Conservation (phyloP, 2,113 vertebrate genomes). For the Donacobius atricapilla region DNA sequence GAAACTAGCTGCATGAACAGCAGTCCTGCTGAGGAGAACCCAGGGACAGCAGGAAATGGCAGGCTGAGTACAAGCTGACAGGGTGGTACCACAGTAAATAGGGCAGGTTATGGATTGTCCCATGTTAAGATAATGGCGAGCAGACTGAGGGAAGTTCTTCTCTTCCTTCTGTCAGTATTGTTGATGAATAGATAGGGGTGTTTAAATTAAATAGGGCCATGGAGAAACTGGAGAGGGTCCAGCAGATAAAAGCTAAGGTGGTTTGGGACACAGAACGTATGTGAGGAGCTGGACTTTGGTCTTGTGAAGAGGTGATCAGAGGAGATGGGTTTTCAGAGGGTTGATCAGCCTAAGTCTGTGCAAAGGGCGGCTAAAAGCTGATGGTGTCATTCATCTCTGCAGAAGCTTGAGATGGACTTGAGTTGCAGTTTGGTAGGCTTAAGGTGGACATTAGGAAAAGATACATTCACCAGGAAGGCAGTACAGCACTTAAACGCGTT, state of each 20-base stretch:
- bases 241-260: background rate
- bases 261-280: background rate
- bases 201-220: background rate
- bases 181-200: background rate
- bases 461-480: background rate
- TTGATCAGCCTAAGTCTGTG: background rate
- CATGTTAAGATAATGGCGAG: rapidly evolving
- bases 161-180: background rate
- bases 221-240: background rate
- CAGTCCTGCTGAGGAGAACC: background rate
- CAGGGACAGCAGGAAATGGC: background rate
- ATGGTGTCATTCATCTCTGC: background rate
- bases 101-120: background rate
- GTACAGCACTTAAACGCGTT: background rate
- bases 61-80: background rate
- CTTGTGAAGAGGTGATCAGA: background rate
- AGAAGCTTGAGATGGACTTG: background rate
- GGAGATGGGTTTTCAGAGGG: background rate
- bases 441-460: background rate
- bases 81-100: background rate
- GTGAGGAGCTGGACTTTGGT: background rate
- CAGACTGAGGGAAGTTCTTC: background rate
- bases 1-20: background rate
- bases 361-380: background rate
- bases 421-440: background rate